Base-by-base conservation (phyloP, 1,140 invertebrate genomes). In the Brachionus paranguensis region DNA sequence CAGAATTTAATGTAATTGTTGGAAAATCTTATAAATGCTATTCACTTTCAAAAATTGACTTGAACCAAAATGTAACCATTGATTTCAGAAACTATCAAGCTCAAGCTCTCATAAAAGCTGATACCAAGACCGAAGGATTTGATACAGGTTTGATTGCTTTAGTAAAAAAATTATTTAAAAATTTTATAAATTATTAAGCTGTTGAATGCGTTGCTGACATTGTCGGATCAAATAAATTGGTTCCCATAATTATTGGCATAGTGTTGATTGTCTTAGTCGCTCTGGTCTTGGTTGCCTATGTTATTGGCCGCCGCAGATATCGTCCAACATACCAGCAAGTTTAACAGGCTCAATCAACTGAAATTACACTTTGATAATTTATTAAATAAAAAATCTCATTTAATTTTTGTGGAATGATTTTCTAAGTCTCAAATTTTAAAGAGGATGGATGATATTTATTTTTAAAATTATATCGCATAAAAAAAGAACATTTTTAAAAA, bases 161-260 rank as follows among this genome's bases (percentile, higher is more conserved):
- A 64, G 33, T 7, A 37, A 37, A 37, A 37, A 37, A 37, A 6
- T 7, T 37, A 37, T 3, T 37, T 37, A 6, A 6, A 37, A 37
- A 45, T 33, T 55, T 6, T 43, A 3, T 29, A 83, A 24, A 41
- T 12, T 3, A 17, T 45, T 45, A n/a, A 83, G 81, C 60, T 37
- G 33, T 68, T 37, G 81, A 68, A 47, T 83, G 81, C 20, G 37
- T 60, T 20, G 81, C 43, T 50, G 81, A 83, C 45, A 70, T 70
- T n/a, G 47, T 53, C 1, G 43, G 43, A 20, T 33, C 60, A 27
- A 68, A 37, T 17, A 95, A 97, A 88, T 92, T 95, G 60, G 95
- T 98, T 60, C 96, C 96, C 17, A 97, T 98, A 87, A 95, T 95
- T 70, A 96, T 98, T 74, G 96, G 96, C 3, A 94, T 94, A 88